A percentile compares a stretch with the other conserved stretches of the same genome.
These are phyloP conservation scores for Celastrina argiolus DNA, from an alignment of 2,888 invertebrate genomes.

Conservation along the genomic window DNA sequence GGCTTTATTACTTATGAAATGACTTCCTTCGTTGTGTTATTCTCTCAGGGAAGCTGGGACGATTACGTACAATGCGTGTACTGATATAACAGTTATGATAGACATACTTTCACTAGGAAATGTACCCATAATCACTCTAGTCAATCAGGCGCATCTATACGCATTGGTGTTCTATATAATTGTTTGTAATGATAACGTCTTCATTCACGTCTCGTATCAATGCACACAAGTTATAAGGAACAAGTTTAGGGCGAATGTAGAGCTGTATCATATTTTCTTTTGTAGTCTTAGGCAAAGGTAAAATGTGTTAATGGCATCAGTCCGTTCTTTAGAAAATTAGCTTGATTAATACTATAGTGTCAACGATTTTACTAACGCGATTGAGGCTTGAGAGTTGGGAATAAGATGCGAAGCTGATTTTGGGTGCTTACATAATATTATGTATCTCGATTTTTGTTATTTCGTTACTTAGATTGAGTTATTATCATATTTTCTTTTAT, in stretches of 20 bases:
- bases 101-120: slow-evolving; percentile 20
- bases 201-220: not conserved
- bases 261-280: not conserved
- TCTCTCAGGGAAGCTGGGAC: slow-evolving; percentile 16
- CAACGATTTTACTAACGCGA: no score
- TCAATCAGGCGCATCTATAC: slow-evolving; percentile 5
- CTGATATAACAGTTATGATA: slow-evolving; percentile 16
- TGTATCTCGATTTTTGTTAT: no score
- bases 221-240: not conserved
- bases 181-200: slow-evolving; percentile 7
- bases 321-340: no score
- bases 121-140: slow-evolving; percentile 16
- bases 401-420: no score
- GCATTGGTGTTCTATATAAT: not conserved
- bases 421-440: no score
- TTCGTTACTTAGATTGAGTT: no score
- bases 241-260: not conserved
- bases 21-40: slow-evolving; percentile 5
- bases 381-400: no score
- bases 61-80: slow-evolving; percentile 19
- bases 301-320: no score
- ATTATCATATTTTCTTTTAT: no score
- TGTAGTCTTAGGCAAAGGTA: no score
- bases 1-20: not conserved
- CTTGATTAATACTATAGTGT: no score